A percentile compares a stretch with the other conserved stretches of the same genome.
Evolutionary conservation across 2,113 vertebrate species (phyloP).

Genomic region (Ifrita kowaldi): DNA sequence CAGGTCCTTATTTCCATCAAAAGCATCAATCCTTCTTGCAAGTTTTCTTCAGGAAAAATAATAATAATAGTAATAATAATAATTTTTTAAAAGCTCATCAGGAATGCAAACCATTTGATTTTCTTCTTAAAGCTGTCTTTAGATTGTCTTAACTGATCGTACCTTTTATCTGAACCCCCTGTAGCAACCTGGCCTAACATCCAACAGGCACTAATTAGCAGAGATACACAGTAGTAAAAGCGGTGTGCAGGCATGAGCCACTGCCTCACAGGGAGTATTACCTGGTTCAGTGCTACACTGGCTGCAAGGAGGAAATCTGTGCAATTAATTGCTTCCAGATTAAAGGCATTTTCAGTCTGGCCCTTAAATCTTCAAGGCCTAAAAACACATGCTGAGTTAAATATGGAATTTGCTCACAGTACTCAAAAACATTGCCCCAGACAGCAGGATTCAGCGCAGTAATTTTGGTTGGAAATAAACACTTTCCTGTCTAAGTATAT

Average conservation of each 20-base stretch:
- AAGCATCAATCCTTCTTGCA: not conserved
- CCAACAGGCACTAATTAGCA: constrained; percentile 2
- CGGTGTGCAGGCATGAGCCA: not conserved
- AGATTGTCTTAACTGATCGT: not conserved
- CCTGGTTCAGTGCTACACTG: not conserved
- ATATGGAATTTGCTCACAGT: not conserved
- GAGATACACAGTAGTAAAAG: not conserved
- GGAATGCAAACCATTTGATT: not conserved
- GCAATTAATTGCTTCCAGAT: constrained; percentile 42
- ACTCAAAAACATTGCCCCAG: not conserved
- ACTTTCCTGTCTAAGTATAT: not conserved
- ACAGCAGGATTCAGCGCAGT: not conserved
- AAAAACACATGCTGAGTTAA: not conserved
- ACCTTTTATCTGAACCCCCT: not conserved
- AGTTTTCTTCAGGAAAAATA: not conserved
- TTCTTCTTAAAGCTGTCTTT: not conserved
- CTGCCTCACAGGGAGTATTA: not conserved
- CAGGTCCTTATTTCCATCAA: not conserved
- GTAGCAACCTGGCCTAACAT: not conserved
- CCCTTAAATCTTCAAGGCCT: not conserved
- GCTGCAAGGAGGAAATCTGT: constrained; percentile 19
- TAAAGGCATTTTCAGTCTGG: constrained; percentile 7
- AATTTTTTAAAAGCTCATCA: not conserved
- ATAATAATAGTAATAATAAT: not conserved
- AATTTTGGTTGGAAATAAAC: not conserved